Percentiles rank a stretch among this genome's conserved stretches.
phyloP scores from a whole-genome alignment of 2,113 vertebrate species.

The Forbesichthys agassizii region DNA sequence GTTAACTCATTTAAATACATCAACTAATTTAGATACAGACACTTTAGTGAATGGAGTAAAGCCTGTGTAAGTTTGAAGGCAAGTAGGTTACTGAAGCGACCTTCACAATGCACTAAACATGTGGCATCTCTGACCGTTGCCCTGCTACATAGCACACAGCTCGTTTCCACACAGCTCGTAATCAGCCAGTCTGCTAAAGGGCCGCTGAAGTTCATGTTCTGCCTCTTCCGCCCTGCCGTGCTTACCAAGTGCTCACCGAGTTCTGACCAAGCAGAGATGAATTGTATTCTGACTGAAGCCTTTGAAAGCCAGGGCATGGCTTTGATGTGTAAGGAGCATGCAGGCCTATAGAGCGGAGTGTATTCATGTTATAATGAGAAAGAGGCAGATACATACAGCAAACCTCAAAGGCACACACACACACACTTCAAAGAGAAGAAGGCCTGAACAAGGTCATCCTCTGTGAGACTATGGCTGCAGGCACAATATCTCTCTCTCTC shows the following conservation, averaged over 20 bases:
- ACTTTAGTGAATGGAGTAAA: no score
- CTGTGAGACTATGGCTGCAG: conserved; percentile 62
- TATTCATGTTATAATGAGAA: conserved; percentile 81
- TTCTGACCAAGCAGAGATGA: conserved; percentile 49
- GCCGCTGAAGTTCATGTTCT: conserved; percentile 10
- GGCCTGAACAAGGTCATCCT: conserved; percentile 69
- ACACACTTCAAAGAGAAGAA: conserved; percentile 64
- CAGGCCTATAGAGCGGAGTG: conserved; percentile 65
- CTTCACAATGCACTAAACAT: no score
- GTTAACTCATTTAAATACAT: neutral
- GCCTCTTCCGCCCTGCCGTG: conserved; percentile 49
- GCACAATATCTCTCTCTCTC: conserved; percentile 35
- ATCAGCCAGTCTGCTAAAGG: neutral
- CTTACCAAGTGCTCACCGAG: conserved; percentile 53
- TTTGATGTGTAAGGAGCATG: conserved; percentile 76
- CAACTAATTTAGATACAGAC: neutral
- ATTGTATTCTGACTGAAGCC: conserved; percentile 59
- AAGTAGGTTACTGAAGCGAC: no score
- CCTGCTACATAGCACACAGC: neutral
- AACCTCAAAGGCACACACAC: conserved; percentile 55
- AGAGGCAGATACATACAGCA: conserved; percentile 68
- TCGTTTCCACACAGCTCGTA: neutral
- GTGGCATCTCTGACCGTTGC: no score
- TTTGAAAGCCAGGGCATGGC: conserved; percentile 72
- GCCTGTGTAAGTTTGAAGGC: no score